phyloP scores from a whole-genome alignment of 2,113 vertebrate species.

The Oenanthe melanoleuca region DNA sequence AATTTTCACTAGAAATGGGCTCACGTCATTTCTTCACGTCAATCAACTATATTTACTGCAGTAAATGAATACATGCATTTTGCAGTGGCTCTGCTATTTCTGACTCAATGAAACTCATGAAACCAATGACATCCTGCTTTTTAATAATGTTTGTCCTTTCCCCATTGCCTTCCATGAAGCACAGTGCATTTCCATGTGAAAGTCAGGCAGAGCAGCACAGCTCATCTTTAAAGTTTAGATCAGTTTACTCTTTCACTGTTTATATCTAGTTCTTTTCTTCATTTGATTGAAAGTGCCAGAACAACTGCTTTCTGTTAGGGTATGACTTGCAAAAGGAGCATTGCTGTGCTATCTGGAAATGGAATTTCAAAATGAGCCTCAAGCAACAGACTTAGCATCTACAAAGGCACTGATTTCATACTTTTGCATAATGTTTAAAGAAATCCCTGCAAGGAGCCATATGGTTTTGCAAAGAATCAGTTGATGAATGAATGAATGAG shows the following conservation, averaged over 20 bases:
- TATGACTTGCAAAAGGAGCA: slow-evolving; percentile 6
- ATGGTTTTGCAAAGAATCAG: slow-evolving; percentile 15
- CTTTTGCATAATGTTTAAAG: slow-evolving; percentile 10
- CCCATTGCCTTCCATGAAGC: not conserved
- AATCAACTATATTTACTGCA: not conserved
- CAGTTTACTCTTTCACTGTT: not conserved
- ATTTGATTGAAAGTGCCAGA: not conserved
- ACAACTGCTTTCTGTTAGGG: slow-evolving; percentile 24
- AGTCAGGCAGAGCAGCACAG: not conserved
- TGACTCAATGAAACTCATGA: not conserved
- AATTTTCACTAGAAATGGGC: not conserved
- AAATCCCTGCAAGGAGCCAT: slow-evolving; percentile 33
- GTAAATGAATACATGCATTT: not conserved
- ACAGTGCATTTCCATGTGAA: not conserved
- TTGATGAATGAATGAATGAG: not conserved
- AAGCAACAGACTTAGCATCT: not conserved
- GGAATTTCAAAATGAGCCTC: slow-evolving; percentile 22
- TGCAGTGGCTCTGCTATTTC: not conserved
- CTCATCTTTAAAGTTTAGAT: not conserved
- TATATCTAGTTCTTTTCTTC: not conserved
- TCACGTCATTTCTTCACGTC: too few species aligned
- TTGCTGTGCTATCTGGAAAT: not conserved
- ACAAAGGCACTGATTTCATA: slow-evolving; percentile 5
- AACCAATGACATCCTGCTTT: not conserved
- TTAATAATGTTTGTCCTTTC: not conserved